phyloP scores from a whole-genome alignment of 2,888 invertebrate species.

The Ditylenchus weischeri region DNA sequence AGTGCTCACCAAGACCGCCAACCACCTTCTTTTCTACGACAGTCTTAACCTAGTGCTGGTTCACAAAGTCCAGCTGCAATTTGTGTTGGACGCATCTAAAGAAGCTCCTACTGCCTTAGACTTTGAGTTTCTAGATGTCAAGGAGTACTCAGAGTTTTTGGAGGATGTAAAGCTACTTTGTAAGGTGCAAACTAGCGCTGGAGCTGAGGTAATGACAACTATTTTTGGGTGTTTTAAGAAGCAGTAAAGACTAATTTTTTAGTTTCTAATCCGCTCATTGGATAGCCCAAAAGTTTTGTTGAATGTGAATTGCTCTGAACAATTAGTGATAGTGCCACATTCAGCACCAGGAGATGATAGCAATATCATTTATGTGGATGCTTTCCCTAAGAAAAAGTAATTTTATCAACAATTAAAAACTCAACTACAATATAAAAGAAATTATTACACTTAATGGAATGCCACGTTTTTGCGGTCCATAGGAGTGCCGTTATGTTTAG shows the following conservation, averaged over 20 bases:
- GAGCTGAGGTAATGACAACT: conserved; percentile 3
- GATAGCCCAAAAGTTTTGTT: conserved; percentile 10
- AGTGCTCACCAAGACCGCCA: conserved; percentile 12
- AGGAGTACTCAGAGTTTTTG: conserved; percentile 14
- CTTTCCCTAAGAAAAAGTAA: conserved; percentile 19
- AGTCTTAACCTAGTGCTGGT: conserved; percentile 9
- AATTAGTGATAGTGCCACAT: conserved; percentile 15
- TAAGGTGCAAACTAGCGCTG: conserved; percentile 17
- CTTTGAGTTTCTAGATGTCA: conserved; percentile 28
- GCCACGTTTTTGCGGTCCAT: too few species aligned
- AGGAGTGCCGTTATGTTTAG: too few species aligned
- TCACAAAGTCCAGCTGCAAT: conserved; percentile 8
- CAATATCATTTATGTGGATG: conserved; percentile 25
- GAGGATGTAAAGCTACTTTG: conserved; percentile 18
- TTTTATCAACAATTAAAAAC: too few species aligned
- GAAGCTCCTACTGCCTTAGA: conserved; percentile 11
- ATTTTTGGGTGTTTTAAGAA: too few species aligned
- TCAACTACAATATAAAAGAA: too few species aligned
- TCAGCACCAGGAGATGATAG: conserved; percentile 26
- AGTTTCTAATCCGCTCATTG: conserved; percentile 23
- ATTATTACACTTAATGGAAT: too few species aligned
- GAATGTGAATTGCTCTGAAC: conserved; percentile 12
- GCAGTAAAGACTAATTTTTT: too few species aligned
- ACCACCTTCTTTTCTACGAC: conserved; percentile 15
- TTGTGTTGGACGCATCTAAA: neutral